Conservation (phyloP, 2,113 vertebrate species). For the Capreolus pygargus region DNA sequence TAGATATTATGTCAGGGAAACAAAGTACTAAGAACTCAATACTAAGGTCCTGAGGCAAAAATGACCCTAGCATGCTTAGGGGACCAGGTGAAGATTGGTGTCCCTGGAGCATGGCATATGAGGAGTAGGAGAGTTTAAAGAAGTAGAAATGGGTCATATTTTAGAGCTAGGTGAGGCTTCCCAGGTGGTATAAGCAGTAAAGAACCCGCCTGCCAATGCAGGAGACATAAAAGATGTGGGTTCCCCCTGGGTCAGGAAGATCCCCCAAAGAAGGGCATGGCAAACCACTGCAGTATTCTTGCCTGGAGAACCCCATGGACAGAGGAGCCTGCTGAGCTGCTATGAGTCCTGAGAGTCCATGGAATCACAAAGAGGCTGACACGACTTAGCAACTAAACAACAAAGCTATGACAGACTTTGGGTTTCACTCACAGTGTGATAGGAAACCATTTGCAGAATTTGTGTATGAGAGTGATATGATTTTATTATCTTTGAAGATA, state of each 20-base stretch:
- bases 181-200: neutral
- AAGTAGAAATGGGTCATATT: neutral
- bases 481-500: neutral
- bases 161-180: neutral
- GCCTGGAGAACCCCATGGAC: neutral
- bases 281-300: neutral
- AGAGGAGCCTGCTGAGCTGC: neutral
- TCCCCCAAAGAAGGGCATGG: neutral
- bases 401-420: neutral
- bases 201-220: neutral
- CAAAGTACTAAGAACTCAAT: neutral
- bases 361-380: neutral
- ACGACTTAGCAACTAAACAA: neutral
- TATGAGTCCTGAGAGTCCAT: neutral
- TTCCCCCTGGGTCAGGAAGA: neutral
- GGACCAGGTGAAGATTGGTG: neutral
- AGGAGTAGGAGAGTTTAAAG: neutral
- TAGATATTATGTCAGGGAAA: neutral
- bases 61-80: neutral
- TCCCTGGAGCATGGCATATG: neutral
- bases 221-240: neutral
- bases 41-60: neutral
- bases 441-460: neutral
- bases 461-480: neutral
- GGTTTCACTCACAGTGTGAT: neutral